Base-by-base conservation (phyloP, 2,888 invertebrate species). In the Calliopum simillimum region DNA sequence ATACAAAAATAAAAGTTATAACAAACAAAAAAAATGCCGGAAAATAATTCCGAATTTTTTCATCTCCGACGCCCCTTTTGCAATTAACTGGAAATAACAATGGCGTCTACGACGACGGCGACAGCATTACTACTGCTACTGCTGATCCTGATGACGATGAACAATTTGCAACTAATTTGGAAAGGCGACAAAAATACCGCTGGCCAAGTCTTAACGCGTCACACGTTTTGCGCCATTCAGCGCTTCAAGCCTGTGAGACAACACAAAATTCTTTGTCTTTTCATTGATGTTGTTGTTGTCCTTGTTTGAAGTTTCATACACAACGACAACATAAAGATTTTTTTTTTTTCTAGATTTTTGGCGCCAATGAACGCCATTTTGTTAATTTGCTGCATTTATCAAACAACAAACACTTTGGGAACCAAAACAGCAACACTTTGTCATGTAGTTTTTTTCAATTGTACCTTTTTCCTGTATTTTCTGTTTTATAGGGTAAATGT, bases 331-430 rank as follows among this genome's bases (percentile, higher is more conserved):
- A 62, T 71, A 70, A 74, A 68, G 68, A 70, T 75, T 78, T 76
- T 75, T n/a, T n/a, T n/a, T n/a, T n/a, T n/a, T n/a, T n/a, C n/a
- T 73, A 75, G 73, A 77, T 74, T 76, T 77, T 79, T 79, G 83
- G 82, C 82, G 82, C 83, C 83, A 74, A 76, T 77, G 78, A 79
- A 47, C 41, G 76, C 79, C 79, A 78, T 78, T 79, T 76, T 77
- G 77, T 78, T 76, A 78, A 78, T 79, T 78, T 76, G 76, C 76
- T 76, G 75, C 77, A 78, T 78, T 76, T 78, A 76, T 78, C 77
- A 78, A 76, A 71, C 71, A 62, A 70, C 73, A 73, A 71, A 70
- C 61, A 69, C 64, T 64, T 64, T 65, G 8, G 43, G 55, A 65
- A 69, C 53, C 65, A 49, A 16, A 44, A 58, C 53, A 56, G 69